Base-by-base conservation (phyloP, 2,797 vertebrate genomes). In the Calcarius lapponicus region DNA sequence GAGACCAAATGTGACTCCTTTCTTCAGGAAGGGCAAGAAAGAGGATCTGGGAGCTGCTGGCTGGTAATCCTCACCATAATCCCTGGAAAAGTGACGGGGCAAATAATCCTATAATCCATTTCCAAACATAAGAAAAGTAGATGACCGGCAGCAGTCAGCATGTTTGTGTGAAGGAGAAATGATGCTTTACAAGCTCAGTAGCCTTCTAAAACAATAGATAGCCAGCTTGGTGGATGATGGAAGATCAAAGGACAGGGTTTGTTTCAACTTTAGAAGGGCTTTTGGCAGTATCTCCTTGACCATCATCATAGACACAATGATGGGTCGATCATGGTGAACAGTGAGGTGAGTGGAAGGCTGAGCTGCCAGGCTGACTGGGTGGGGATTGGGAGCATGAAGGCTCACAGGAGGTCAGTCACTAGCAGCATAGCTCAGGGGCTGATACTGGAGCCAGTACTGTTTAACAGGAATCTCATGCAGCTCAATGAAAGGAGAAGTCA, bases 181-280 rank as follows among this genome's bases (percentile, higher is more conserved):
- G 2, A 26, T 62, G 26, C 18, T 26, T 80, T 51, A 64, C 0
- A 1, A 61, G 31, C 54, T 31, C 1, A 0, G 5, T 17, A 75
- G 31, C 25, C 18, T 57, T 80, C 62, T 80, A 32, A 56, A 85
- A 20, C 11, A n/a, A 48, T 14, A n/a, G 42, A 5, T 54, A 54
- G 34, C 24, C 40, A 42, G 4, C 21, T 56, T n/a, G 45, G 45
- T 69, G 32, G 19, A 19, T 48, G 42, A 60, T 47, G 36, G 32
- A 31, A 79, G 13, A 67, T 42, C 40, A 87, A 40, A 86, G 28
- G 26, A 67, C n/a, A 5, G 24, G 53, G 20, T 42, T 73, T 71
- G 50, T n/a, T 56, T n/a, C 54, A 71, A 6, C 50, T 79, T 62
- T 7, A 53, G 50, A 43, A 85, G 26, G 67, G 31, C 25, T 75